Evolutionary conservation across 1,140 invertebrate species (phyloP).

Genomic region (Drosophila sproati): DNA sequence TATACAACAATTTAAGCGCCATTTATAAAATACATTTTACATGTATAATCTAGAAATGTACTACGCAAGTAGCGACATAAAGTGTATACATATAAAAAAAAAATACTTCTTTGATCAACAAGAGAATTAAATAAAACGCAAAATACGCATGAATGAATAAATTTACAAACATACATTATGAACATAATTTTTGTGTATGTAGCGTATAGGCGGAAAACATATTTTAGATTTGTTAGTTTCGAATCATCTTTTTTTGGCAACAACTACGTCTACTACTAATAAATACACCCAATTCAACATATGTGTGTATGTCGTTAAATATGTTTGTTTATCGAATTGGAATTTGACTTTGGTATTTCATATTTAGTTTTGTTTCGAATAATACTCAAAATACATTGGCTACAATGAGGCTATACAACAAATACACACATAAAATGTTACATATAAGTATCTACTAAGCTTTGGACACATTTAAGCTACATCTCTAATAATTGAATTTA

Average conservation of each 20-base stretch:
- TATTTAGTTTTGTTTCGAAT: conserved; percentile 50
- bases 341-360: conserved; percentile 71
- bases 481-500: conserved; percentile 79
- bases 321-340: conserved; percentile 34
- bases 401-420: conserved; percentile 56
- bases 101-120: conserved; percentile 66
- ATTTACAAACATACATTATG: conserved; percentile 27
- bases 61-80: conserved; percentile 32
- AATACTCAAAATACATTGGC: conserved; percentile 71
- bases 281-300: conserved; percentile 14
- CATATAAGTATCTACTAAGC: conserved; percentile 45
- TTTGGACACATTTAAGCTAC: conserved; percentile 70
- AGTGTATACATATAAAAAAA: conserved; percentile 47
- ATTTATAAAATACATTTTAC: conserved; percentile 41
- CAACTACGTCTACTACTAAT: conserved; percentile 57
- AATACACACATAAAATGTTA: conserved; percentile 48
- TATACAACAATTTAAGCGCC: conserved; percentile 51
- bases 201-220: conserved; percentile 57
- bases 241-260: conserved; percentile 51
- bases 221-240: conserved; percentile 30
- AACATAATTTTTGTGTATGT: conserved; percentile 13
- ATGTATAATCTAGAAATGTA: conserved; percentile 35
- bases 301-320: conserved; percentile 32
- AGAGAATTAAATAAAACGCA: conserved; percentile 49
- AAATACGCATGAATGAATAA: conserved; percentile 9